Evolutionary conservation across 2,797 vertebrate species (phyloP).

Genomic region (Kryptolebias ocellatus): DNA sequence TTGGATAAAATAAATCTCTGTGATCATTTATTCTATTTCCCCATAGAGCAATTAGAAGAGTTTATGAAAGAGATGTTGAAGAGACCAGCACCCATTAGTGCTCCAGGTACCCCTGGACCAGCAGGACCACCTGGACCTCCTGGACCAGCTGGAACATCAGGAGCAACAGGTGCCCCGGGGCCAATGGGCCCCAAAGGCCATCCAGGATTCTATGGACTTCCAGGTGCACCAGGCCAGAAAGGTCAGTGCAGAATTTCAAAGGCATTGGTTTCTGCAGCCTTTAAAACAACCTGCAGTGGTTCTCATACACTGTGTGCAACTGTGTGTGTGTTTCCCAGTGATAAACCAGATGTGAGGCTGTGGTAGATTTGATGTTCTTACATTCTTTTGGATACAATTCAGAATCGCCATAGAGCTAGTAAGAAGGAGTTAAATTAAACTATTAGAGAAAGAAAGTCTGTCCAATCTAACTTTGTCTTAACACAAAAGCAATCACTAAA

Average conservation of each 20-base stretch:
- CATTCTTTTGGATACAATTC: too few relatives aligned
- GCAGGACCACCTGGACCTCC: constrained; percentile 70
- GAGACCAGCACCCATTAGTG: constrained; percentile 76
- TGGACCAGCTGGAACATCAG: constrained; percentile 74
- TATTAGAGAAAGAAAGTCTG: too few relatives aligned
- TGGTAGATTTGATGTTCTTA: too few relatives aligned
- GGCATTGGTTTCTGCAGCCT: too few relatives aligned
- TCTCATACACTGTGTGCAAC: too few relatives aligned
- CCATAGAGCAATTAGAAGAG: constrained; percentile 80
- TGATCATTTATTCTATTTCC: not conserved
- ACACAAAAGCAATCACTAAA: constrained; percentile 6
- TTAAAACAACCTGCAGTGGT: too few relatives aligned
- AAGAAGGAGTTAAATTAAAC: too few relatives aligned
- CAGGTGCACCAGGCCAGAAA: constrained; percentile 80
- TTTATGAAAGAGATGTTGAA: constrained; percentile 82
- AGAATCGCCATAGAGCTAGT: too few relatives aligned
- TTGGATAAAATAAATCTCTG: too few relatives aligned
- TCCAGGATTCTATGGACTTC: constrained; percentile 82
- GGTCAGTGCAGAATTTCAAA: constrained; percentile 57
- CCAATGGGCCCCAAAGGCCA: constrained; percentile 75
- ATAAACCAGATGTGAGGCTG: too few relatives aligned
- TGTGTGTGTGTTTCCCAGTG: too few relatives aligned
- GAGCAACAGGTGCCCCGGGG: constrained; percentile 73
- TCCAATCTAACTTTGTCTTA: constrained; percentile 18
- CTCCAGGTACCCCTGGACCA: constrained; percentile 76